phyloP scores from a whole-genome alignment of 2,113 vertebrate species.

The Elephantulus edwardii region DNA sequence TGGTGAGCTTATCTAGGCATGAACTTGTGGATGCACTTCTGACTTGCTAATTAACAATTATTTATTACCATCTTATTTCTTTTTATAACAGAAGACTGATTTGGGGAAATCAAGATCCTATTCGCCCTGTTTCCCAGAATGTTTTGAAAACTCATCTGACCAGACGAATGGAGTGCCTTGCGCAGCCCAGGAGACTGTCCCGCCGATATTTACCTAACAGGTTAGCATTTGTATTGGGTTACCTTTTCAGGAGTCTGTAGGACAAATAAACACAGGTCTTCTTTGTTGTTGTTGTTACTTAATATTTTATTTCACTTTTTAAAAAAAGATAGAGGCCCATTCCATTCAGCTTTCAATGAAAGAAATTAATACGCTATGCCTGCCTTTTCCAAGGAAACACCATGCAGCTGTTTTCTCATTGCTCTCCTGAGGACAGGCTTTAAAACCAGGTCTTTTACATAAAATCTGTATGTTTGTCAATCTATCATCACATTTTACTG shows the following conservation, averaged over 20 bases:
- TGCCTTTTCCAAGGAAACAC: too few relatives aligned
- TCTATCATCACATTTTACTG: background rate
- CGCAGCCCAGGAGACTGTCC: conserved; percentile 73
- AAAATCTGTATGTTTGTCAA: background rate
- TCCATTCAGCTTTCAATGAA: too few relatives aligned
- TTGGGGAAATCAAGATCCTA: conserved; percentile 81
- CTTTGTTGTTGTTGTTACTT: too few relatives aligned
- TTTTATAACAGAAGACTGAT: conserved; percentile 63
- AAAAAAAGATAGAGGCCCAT: too few relatives aligned
- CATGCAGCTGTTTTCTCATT: too few relatives aligned
- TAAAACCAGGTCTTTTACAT: background rate
- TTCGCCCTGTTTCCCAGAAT: conserved; percentile 2
- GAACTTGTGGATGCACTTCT: too few relatives aligned
- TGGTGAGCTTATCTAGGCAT: too few relatives aligned
- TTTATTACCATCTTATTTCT: conserved; percentile 46
- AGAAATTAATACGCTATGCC: too few relatives aligned
- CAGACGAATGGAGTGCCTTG: conserved; percentile 62
- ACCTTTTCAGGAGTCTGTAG: background rate
- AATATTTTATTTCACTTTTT: too few relatives aligned
- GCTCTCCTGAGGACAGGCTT: too few relatives aligned
- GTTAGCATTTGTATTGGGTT: conserved; percentile 1
- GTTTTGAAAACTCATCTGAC: conserved; percentile 41
- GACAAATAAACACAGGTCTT: background rate
- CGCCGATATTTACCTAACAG: conserved; percentile 56
- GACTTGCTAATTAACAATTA: background rate